A percentile compares a stretch with the other conserved stretches of the same genome.
Conservation (phyloP, 1,140 invertebrate species). For the Leptonema lineaticorne region DNA sequence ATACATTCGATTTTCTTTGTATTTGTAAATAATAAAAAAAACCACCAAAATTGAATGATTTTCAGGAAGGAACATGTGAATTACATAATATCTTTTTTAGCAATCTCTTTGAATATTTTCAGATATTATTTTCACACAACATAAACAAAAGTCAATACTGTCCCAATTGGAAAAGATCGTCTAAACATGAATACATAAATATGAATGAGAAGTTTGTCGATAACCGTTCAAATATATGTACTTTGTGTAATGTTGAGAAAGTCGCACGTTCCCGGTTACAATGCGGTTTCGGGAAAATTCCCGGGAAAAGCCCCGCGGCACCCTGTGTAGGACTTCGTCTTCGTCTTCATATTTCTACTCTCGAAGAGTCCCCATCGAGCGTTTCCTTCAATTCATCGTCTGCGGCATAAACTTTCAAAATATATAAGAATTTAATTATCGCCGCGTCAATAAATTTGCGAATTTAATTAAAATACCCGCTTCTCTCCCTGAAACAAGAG, state of each 20-base stretch:
- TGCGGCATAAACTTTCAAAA: conserved; percentile 35
- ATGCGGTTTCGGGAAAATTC: conserved; percentile 4
- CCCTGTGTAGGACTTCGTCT: not conserved
- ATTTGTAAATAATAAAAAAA: no score
- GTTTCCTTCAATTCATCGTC: not conserved
- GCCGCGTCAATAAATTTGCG: conserved; percentile 42
- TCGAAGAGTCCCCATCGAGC: not conserved
- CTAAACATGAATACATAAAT: no score
- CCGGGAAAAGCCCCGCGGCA: not conserved
- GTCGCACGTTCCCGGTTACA: not conserved
- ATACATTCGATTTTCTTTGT: no score
- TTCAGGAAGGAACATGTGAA: no score
- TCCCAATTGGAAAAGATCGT: no score
- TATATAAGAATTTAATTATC: conserved; percentile 43
- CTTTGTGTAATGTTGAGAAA: not conserved
- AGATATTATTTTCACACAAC: no score
- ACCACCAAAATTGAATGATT: no score
- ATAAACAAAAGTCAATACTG: no score
- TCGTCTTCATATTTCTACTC: not conserved
- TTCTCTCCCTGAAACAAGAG: not conserved
- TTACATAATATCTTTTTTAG: no score
- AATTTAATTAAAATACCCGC: conserved; percentile 42
- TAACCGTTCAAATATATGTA: not conserved
- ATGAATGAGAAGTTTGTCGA: not conserved
- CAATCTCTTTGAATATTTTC: no score